A percentile compares a stretch with the other conserved stretches of the same genome.
Conservation (phyloP, 2,888 invertebrate genomes). For the Encarsia formosa region DNA sequence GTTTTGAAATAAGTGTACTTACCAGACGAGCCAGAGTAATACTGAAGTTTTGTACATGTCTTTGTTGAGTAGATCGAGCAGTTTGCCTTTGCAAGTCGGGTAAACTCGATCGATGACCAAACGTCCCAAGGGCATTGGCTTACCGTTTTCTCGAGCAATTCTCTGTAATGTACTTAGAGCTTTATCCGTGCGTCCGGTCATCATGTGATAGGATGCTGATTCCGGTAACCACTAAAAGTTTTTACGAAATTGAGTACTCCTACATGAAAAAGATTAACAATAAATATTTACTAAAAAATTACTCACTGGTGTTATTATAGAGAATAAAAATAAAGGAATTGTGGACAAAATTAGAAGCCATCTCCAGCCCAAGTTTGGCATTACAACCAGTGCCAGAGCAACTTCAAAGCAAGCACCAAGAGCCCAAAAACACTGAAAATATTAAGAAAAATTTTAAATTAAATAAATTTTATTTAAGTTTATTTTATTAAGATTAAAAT, state of each 20-base stretch:
- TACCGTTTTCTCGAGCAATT: slow-evolving; percentile 83
- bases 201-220: slow-evolving; percentile 84
- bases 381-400: slow-evolving; percentile 80
- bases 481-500: too few species aligned
- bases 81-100: slow-evolving; percentile 62
- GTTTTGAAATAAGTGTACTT: slow-evolving; percentile 34
- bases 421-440: slow-evolving; percentile 86
- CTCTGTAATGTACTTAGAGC: slow-evolving; percentile 80
- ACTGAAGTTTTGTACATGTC: slow-evolving; percentile 80
- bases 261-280: not conserved
- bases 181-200: slow-evolving; percentile 80
- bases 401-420: slow-evolving; percentile 92
- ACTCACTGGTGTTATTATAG: slow-evolving; percentile 73
- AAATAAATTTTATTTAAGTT: not conserved
- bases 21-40: slow-evolving; percentile 92
- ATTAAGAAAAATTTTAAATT: slow-evolving; percentile 4
- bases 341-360: slow-evolving; percentile 91
- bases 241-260: not conserved
- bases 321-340: slow-evolving; percentile 80
- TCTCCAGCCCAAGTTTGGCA: slow-evolving; percentile 88
- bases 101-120: slow-evolving; percentile 70
- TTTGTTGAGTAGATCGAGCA: slow-evolving; percentile 71
- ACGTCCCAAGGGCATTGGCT: slow-evolving; percentile 81
- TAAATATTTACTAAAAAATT: slow-evolving; percentile 6
- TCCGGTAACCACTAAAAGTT: slow-evolving; percentile 82